A percentile compares a stretch with the other conserved stretches of the same genome.
Conservation (phyloP, 2,888 invertebrate genomes). For the Lamellibrachia columna region DNA sequence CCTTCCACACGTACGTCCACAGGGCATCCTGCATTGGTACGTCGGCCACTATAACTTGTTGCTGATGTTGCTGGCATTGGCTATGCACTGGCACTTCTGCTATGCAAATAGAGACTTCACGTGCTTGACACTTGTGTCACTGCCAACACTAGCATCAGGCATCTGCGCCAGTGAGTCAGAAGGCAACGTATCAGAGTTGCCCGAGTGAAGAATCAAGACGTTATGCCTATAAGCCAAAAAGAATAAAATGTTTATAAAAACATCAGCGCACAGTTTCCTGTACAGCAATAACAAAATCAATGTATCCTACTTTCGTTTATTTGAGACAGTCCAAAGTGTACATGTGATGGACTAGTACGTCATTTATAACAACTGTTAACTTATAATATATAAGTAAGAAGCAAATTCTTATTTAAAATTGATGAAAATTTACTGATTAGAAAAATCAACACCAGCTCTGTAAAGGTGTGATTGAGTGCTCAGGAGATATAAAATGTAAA, state of each 20-base stretch:
- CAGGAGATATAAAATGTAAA: no score
- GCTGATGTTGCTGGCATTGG: neutral
- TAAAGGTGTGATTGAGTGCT: no score
- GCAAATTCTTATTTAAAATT: no score
- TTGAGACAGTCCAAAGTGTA: neutral
- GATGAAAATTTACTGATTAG: no score
- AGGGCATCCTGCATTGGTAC: neutral
- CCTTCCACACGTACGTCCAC: neutral
- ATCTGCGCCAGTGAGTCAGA: neutral
- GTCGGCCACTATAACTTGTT: neutral
- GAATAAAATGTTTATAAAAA: neutral
- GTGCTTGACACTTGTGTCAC: neutral
- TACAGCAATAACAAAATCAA: neutral
- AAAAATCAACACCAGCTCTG: no score
- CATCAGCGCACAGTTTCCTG: neutral
- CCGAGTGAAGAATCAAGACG: neutral
- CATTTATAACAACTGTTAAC: no score
- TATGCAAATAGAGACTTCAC: neutral
- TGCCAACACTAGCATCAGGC: neutral
- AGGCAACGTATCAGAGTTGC: neutral
- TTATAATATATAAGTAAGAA: no score
- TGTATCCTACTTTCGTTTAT: neutral
- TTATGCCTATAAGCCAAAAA: neutral
- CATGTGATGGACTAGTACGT: no score
- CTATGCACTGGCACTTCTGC: neutral